Evolutionary conservation across 23 tunicate species (phyloP).

Genomic region (Halocynthia roretzi): DNA sequence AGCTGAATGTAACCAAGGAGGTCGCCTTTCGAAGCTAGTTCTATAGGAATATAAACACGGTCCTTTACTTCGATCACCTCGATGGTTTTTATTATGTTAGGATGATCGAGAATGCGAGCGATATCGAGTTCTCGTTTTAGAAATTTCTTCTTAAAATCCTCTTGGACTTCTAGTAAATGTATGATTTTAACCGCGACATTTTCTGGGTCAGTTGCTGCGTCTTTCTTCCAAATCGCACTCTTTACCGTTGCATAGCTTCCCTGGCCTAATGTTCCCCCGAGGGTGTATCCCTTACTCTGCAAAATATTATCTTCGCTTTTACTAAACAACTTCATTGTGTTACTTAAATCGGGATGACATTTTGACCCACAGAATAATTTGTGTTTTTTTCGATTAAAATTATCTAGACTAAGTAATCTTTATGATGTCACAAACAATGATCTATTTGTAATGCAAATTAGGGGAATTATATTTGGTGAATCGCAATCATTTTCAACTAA

Average conservation of each 20-base stretch:
- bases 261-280: constrained; percentile 58
- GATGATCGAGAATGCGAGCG: constrained; percentile 46
- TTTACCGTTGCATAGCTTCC: constrained; percentile 85
- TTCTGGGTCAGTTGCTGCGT: constrained; percentile 22
- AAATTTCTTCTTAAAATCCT: constrained; percentile 83
- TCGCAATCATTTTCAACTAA: no score
- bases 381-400: no score
- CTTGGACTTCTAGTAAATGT: constrained; percentile 32
- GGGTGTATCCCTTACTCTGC: constrained; percentile 47
- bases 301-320: constrained; percentile 45
- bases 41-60: constrained; percentile 57
- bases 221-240: constrained; percentile 54
- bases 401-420: no score
- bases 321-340: constrained; percentile 2
- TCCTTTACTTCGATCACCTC: constrained; percentile 58
- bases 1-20: constrained; percentile 55
- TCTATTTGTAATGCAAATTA: no score
- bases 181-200: constrained; percentile 78
- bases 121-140: constrained; percentile 61
- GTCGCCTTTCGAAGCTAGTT: constrained; percentile 79
- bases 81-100: constrained; percentile 71
- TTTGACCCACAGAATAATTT: no score
- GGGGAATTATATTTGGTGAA: no score
- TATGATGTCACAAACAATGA: no score
- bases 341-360: no score